Evolutionary conservation across 1,140 invertebrate species (phyloP).

Genomic region (Neomicropteryx cornuta): DNA sequence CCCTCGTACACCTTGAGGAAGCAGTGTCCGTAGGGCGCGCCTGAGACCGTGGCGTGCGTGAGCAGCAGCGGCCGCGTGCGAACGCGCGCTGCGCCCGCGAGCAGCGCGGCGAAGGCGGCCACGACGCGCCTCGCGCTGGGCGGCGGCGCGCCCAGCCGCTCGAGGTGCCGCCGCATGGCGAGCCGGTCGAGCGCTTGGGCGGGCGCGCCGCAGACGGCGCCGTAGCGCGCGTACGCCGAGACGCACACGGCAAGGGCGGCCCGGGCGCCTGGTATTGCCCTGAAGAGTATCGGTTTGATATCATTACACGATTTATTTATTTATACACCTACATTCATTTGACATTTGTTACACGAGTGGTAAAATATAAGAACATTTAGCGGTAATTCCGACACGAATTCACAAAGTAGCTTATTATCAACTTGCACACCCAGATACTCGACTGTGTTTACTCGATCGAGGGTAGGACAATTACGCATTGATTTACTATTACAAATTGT

Average conservation of each 20-base stretch:
- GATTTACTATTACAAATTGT: no score
- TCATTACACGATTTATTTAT: no score
- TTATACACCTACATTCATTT: no score
- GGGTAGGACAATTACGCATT: no score
- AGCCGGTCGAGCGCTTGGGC: conserved; percentile 85
- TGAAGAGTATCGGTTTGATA: no score
- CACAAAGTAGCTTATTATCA: no score
- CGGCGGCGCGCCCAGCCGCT: conserved; percentile 81
- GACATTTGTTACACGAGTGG: no score
- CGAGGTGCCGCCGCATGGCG: conserved; percentile 83
- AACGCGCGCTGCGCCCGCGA: conserved; percentile 77
- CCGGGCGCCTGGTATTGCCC: conserved; percentile 58
- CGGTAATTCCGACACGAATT: no score
- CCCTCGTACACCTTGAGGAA: conserved; percentile 79
- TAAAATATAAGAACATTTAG: no score
- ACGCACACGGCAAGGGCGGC: conserved; percentile 78
- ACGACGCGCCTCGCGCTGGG: conserved; percentile 78
- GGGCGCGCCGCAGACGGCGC: conserved; percentile 78
- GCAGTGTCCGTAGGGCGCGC: conserved; percentile 68
- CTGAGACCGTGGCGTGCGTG: conserved; percentile 75
- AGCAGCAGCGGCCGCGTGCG: conserved; percentile 78
- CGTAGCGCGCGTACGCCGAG: conserved; percentile 90
- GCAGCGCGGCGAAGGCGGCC: conserved; percentile 78
- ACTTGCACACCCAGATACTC: no score
- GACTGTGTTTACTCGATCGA: no score